Base-by-base conservation (phyloP, 2,113 vertebrate species). In the Python bivittatus region DNA sequence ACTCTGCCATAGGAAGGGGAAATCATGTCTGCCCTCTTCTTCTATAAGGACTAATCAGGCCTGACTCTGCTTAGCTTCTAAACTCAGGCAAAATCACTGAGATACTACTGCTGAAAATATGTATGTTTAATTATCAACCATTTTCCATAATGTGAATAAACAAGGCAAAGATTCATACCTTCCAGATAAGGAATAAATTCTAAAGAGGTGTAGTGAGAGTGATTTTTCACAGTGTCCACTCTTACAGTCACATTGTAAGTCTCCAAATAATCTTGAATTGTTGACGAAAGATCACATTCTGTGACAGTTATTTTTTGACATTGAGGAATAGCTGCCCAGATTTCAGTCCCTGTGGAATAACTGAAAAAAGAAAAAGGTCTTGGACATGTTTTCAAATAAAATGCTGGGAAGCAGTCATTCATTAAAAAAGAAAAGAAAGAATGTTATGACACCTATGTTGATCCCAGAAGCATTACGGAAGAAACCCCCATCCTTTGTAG, bases 251-350 rank as follows among this genome's bases (percentile, higher is more conserved):
- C 11, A 1, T 20, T 52, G 22, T 96, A 29, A 0, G 0, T 0
- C 0, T 92, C 38, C 0, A 94, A 96, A 86, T 95, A 91, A 29
- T 89, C 0, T 0, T 58, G 8, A 20, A 95, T 1, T 20, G 72
- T 92, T 1, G 89, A 94, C 72, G 97, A 97, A 91, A 97, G 93
- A 92, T 94, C 60, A 83, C 97, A 98, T 29, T 84, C 2, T 0
- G 6, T 94, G 60, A 0, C 0, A 23, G 48, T 54, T 79, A 97
- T n/a, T 1, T 96, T 89, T 0, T 95, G 97, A 94, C 98, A 98
- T 0, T 92, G 96, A 1, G 94, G 89, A 88, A 98, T 52, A 72
- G 92, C 44, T 33, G 5, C n/a, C 97, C 97, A 98, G 9, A 79
- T 92, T 0, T n/a, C 61, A 91, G 0, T 4, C 0, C 25, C 0